phyloP scores from a whole-genome alignment of 2,113 vertebrate genomes.

The Anseranas semipalmata region DNA sequence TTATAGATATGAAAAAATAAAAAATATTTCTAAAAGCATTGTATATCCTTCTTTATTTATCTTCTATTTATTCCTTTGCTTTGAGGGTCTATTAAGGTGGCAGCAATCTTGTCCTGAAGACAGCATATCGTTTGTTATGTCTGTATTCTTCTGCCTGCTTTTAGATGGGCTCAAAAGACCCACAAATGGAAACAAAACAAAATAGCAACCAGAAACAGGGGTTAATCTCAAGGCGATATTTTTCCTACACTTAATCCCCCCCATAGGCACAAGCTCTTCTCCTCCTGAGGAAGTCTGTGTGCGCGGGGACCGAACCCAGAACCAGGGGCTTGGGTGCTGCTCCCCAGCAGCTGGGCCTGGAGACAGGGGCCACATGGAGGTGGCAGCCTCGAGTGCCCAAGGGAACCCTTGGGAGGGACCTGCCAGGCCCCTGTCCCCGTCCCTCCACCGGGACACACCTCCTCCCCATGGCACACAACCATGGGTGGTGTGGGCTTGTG shows the following conservation, averaged over 20 bases:
- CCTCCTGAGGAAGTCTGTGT: neutral
- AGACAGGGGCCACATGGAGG: too few species aligned
- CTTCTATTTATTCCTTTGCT: neutral
- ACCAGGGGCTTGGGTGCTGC: too few species aligned
- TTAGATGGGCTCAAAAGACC: neutral
- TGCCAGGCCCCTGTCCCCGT: rapidly evolving
- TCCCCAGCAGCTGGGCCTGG: too few species aligned
- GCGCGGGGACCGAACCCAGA: too few species aligned
- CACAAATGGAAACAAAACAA: neutral
- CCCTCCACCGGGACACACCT: too few species aligned
- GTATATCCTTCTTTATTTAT: neutral
- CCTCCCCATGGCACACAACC: rapidly evolving
- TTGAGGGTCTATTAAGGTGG: neutral
- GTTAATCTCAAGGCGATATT: neutral
- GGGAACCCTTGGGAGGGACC: neutral
- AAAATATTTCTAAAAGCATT: neutral
- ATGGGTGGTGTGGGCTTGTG: rapidly evolving
- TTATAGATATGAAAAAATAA: neutral
- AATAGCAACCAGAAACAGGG: neutral
- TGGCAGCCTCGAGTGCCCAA: too few species aligned
- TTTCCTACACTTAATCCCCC: rapidly evolving
- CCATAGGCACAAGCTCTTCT: rapidly evolving
- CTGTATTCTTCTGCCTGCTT: neutral
- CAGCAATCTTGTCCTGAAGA: neutral
- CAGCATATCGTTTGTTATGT: neutral